These are phyloP conservation scores for Apocheima hispidaria DNA, from an alignment of 2,888 invertebrate genomes.

Conservation along the genomic window DNA sequence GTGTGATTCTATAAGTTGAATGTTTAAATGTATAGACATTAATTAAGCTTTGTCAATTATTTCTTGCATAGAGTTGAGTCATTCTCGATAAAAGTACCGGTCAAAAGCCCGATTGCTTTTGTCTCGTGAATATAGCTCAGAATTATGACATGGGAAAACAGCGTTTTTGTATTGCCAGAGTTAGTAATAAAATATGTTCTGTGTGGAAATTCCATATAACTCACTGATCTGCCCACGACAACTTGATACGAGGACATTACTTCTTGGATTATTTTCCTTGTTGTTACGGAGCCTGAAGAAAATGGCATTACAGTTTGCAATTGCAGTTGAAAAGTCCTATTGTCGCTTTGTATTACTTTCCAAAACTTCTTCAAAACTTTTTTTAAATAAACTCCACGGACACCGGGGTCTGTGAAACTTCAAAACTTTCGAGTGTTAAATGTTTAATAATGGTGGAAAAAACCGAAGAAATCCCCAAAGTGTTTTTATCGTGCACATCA, in stretches of 20 bases:
- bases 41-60: constrained; percentile 14
- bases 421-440: too few species aligned
- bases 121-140: background rate
- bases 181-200: background rate
- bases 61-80: constrained; percentile 26
- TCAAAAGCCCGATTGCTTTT: background rate
- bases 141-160: constrained; percentile 33
- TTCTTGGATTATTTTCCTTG: too few species aligned
- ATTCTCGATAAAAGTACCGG: constrained; percentile 11
- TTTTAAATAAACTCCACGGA: too few species aligned
- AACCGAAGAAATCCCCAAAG: too few species aligned
- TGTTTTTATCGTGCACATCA: too few species aligned
- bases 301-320: too few species aligned
- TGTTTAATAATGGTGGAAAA: too few species aligned
- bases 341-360: too few species aligned
- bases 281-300: too few species aligned
- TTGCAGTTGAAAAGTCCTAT: too few species aligned
- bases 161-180: background rate
- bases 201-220: constrained; percentile 17
- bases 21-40: constrained; percentile 10
- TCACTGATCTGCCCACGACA: background rate
- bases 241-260: background rate
- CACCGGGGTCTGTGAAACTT: too few species aligned
- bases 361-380: too few species aligned
- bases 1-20: constrained; percentile 14